Base-by-base conservation (phyloP, 2,113 vertebrate genomes). In the Zosterops borbonicus region DNA sequence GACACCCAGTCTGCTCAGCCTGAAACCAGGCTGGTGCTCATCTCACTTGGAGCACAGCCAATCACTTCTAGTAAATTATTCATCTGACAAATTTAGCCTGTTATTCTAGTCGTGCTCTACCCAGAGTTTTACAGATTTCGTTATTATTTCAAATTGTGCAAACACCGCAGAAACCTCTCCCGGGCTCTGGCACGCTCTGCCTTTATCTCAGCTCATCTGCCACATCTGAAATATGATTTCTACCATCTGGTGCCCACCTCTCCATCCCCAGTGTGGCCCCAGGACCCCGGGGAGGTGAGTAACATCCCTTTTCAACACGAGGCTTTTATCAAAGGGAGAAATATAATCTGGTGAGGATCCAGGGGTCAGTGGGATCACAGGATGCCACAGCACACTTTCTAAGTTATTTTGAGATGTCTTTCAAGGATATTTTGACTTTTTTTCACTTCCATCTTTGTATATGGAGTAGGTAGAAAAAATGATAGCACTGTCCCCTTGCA, bases 1-100 rank as follows among this genome's bases (percentile, higher is more conserved):
- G 67, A 62, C 56, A 63, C 59, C 31, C 49, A 21, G 58, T 63
- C 94, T 80, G 80, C 74, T 92, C 84, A 89, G 63, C 70, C 84
- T 28, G 75, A 79, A 89, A 87, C 46, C 39, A 59, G 77, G 52
- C 92, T 94, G 65, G 37, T 55, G 62, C 74, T 90, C 5, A 0
- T 87, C 87, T 94, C 27, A 1, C 90, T 94, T 94, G 94, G 95
- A 96, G 79, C 20, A 1, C 21, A 1, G 90, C 96, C 96, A 97
- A 77, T 88, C 49, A 37, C 70, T 95, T 79, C 80, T 94, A 85
- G 85, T 97, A 94, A 96, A 97, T 96, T 97, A 96, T 97, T 96
- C 95, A 96, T 93, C 92, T 2, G 11, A 90, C 90, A 93, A 88
- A 95, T 95, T 93, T 93, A 96, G 94, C 79, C 88, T 92, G 85